Base-by-base conservation (phyloP, 1,140 invertebrate genomes). In the Orchesella cincta region DNA sequence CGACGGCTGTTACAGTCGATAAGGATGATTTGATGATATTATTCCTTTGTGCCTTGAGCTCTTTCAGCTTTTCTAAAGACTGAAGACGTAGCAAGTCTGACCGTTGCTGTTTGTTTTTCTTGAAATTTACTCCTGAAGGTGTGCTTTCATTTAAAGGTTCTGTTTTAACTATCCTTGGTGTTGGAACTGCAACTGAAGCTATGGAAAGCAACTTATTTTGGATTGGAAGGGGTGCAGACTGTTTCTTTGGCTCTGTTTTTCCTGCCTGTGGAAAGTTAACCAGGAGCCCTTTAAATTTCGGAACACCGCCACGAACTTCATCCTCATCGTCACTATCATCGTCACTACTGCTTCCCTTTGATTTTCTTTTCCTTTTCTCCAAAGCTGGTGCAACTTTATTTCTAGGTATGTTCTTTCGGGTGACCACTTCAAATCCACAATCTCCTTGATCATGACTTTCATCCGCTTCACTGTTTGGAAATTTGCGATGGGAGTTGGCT, bases 41-140 rank as follows among this genome's bases (percentile, higher is more conserved):
- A 3, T 52, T 36, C 23, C 62, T 28, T n/a, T 57, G 71, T 34
- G 54, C 74, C 16, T 74, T 52, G 23, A 76, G 28, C 8, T 74
- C 29, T 20, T 74, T 36, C 64, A 29, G 46, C 29, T 71, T 74
- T 14, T 79, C 57, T 52, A 79, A 28, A 1, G 75, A 76, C 35
- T 79, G 51, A 1, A 74, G 26, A 18, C 78, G 51, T 26, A 79
- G 46, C 29, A 73, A n/a, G 33, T 79, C 72, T 26, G 78, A 79
- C 39, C 71, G 73, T 46, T 64, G 72, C 33, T 57, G 34, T 57
- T 79, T 79, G 8, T 35, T 29, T 23, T 70, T 46, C 35, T 76
- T 79, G 33, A 79, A 74, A 16, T 67, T 74, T 8, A 78, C 57
- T 34, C 73, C 77, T 23, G 52, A 57, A 12, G 39, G 39, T 12